phyloP scores from a whole-genome alignment of 2,797 vertebrate species.

The Myotis myotis region DNA sequence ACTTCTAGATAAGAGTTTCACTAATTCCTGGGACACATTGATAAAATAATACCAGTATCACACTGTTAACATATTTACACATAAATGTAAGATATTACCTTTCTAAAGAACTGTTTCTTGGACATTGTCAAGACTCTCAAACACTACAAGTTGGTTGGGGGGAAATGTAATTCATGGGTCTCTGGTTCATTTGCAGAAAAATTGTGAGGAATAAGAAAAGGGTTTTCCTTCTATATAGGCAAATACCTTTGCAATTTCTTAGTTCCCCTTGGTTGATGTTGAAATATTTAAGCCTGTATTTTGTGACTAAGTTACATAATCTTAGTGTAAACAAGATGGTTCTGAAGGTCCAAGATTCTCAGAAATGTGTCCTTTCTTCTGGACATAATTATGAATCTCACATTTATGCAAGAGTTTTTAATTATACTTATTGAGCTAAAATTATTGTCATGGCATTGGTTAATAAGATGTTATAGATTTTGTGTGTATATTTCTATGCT shows the following conservation, averaged over 20 bases:
- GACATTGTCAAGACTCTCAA: not conserved
- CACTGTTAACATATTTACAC: not conserved
- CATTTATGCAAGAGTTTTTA: not conserved
- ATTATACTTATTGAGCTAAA: not conserved
- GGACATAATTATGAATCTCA: not conserved
- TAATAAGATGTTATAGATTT: not conserved
- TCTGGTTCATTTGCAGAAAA: not conserved
- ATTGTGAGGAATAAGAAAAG: not conserved
- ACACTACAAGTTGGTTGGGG: not conserved
- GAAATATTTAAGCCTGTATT: slow-evolving; percentile 12
- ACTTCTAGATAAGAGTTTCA: slow-evolving; percentile 7
- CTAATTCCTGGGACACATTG: not conserved
- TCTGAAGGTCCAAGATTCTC: not conserved
- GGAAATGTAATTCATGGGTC: not conserved
- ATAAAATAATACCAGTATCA: not conserved
- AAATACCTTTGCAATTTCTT: not conserved
- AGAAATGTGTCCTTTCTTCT: not conserved
- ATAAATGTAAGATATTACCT: too few relatives aligned
- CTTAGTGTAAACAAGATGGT: not conserved
- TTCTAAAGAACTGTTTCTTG: too few relatives aligned
- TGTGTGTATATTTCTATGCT: not conserved
- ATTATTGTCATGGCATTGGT: not conserved
- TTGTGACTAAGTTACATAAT: not conserved
- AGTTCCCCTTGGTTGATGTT: not conserved
- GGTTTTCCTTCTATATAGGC: not conserved